Evolutionary conservation across 2,888 invertebrate species (phyloP), one percentile per base, ranked within the genome.

Genomic region (Epinotia nisella): DNA sequence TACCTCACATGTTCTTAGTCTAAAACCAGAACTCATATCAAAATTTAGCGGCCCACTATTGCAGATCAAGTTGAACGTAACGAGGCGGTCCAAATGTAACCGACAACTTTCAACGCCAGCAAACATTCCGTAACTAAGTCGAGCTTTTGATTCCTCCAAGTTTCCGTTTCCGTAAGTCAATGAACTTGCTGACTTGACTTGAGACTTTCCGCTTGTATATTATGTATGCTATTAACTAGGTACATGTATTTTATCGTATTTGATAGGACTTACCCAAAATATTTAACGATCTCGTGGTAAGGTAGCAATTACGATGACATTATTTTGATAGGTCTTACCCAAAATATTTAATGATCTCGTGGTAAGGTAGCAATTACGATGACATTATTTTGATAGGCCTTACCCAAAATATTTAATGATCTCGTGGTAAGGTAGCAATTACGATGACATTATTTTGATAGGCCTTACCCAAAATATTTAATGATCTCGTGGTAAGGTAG

Each of bases 131-230:
- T 78, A 85, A 86, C 83, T 87, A 76, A 83, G 83, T 83, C 81
- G 81, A 79, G 86, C 86, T 85, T 85, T 85, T 85, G 86, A 88
- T 88, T 87, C 83, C 68, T 77, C 82, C 77, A 88, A 89, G 88
- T 89, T 89, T 85, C 84, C 80, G 66, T 66, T 66, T 82, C 81
- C 81, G 61, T 56, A 62, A 73, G 68, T 64, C 61, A 67, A 61
- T 56, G 49, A 45, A 73, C 68, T 62, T 62, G 56, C 53, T 60
- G 66, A 66, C 53, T 64, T 53, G 62, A 49, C 62, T 73, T 49
- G n/a, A 45, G 71, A 71, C 41, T 71, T 29, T 41, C 60, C n/a
- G 13, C 51, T 73, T 49, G 49, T 67, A 21, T 61, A 35, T 45
- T 51, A 58, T 71, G n/a, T 62, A 35, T 35, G 35, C 17, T 51